Base-by-base conservation (phyloP, 2,113 vertebrate genomes). In the Gambusia holbrooki region DNA sequence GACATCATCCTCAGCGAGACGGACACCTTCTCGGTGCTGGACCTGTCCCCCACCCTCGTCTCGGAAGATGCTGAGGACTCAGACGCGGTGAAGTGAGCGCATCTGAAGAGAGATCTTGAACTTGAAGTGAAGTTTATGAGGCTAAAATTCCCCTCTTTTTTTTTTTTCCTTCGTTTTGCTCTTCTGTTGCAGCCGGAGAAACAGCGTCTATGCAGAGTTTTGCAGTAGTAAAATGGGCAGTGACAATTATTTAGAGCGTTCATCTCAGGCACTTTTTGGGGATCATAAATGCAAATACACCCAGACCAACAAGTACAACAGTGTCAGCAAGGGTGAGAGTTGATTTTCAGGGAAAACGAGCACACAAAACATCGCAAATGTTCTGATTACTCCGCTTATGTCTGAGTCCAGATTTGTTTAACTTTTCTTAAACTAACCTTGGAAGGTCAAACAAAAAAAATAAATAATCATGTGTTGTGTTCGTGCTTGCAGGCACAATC, bases 221-320 rank as follows among this genome's bases (percentile, higher is more conserved):
- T 98, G 96, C 74, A 93, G 83, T 42, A 94, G 87, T 10, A 94
- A 92, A 90, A 11, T 75, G 30, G 94, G 87, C 14, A 96, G 95
- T 1, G 94, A 97, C 33, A 82, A 85, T 35, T 97, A 95, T 42
- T 85, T 92, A 15, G 95, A 92, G 13, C 94, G 93, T 61, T 88
- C 80, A 68, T 93, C 92, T 92, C 96, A 97, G 89, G 98, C 96
- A 2, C 73, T 97, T 30, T 93, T 87, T 0, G 94, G 92, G 54
- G 93, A 93, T 0, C n/a, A 79, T 1, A 99, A 97, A 87, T 89
- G 75, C 73, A 98, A 97, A 86, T 92, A 94, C 1, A 88, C 92
- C 71, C 97, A 98, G n/a, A 95, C 94, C 87, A 94, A 97, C 1
- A 76, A 19, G 40, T 86, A 96, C 83, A 0, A 68, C 54, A 70